Conservation (phyloP, 2,113 vertebrate species). For the Poeciliopsis occidentalis region DNA sequence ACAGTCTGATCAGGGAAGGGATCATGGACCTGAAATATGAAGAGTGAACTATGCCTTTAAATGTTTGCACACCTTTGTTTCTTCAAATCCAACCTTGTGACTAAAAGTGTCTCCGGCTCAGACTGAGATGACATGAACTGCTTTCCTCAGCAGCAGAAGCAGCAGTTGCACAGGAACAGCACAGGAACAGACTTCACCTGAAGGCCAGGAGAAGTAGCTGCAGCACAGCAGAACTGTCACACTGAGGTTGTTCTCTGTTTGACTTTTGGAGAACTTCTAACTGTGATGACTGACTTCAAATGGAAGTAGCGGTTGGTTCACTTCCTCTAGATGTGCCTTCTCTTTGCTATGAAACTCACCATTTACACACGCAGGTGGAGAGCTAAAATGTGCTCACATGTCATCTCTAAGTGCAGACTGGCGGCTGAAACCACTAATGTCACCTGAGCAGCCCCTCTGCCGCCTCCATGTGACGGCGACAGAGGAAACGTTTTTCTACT, state of each 20-base stretch:
- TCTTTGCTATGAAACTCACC: not conserved
- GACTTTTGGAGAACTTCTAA: constrained; percentile 14
- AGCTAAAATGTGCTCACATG: not conserved
- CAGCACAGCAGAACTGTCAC: not conserved
- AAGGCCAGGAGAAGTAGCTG: constrained; percentile 25
- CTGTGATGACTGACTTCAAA: no score
- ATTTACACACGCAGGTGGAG: not conserved
- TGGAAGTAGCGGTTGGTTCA: constrained; percentile 38
- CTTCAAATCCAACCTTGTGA: no score
- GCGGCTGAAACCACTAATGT: not conserved
- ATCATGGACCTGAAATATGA: no score
- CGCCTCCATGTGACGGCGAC: constrained; percentile 8
- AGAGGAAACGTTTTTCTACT: constrained; percentile 35
- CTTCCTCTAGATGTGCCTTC: constrained; percentile 39
- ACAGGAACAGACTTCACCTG: not conserved
- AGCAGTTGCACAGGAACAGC: no score
- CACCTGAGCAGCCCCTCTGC: not conserved
- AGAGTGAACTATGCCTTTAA: no score
- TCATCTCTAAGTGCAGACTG: no score
- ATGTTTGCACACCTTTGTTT: no score
- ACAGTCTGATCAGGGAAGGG: no score
- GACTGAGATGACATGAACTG: no score
- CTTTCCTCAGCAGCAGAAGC: no score
- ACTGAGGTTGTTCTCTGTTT: constrained; percentile 19
- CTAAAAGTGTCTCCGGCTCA: no score